Conservation (phyloP, 2,113 vertebrate genomes). For the Sebastes fasciatus region DNA sequence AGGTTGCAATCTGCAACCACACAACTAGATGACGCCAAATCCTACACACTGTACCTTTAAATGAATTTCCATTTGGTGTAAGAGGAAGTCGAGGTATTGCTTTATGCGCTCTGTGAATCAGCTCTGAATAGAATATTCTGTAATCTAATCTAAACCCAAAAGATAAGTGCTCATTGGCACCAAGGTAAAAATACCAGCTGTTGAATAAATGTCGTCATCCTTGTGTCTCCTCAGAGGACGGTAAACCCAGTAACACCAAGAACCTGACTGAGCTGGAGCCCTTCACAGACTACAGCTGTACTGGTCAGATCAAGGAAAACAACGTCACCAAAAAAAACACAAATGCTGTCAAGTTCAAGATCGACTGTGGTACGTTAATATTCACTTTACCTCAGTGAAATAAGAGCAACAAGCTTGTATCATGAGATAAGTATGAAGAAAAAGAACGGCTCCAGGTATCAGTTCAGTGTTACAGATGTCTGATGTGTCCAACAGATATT, state of each 20-base stretch:
- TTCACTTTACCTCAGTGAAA: conserved; percentile 2
- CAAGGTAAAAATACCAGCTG: neutral
- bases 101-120: neutral
- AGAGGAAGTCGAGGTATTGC: neutral
- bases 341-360: too few species aligned
- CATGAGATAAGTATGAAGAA: neutral
- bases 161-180: neutral
- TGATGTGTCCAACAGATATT: conserved; percentile 54
- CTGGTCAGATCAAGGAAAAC: conserved; percentile 10
- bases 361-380: conserved; percentile 58
- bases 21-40: too few species aligned
- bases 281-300: conserved; percentile 41
- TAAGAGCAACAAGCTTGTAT: neutral
- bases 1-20: too few species aligned
- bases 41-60: too few species aligned
- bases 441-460: neutral
- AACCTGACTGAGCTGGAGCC: conserved; percentile 31
- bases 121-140: neutral
- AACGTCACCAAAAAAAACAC: too few species aligned
- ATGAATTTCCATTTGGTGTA: neutral
- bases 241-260: fast-evolving
- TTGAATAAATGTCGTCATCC: neutral
- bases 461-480: neutral
- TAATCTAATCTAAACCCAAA: too few species aligned
- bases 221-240: conserved; percentile 19